Evolutionary conservation across 2,797 vertebrate genomes (phyloP).

Genomic region (Coendou prehensilis): DNA sequence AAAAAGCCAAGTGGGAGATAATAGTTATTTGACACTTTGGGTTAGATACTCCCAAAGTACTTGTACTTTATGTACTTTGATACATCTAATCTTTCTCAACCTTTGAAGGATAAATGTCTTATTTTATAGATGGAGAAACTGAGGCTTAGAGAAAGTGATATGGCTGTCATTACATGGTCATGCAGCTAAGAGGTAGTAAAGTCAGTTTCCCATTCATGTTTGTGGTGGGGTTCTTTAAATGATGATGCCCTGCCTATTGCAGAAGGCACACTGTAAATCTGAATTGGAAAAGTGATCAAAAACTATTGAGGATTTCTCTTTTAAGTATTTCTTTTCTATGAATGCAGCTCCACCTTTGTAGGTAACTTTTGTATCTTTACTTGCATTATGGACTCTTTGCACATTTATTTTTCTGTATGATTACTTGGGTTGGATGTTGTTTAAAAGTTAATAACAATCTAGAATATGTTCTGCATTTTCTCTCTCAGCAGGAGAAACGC

Average conservation of each 20-base stretch:
- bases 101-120: background rate
- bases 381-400: background rate
- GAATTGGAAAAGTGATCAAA: background rate
- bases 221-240: background rate
- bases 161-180: background rate
- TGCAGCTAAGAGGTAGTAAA: background rate
- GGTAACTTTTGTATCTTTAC: background rate
- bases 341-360: background rate
- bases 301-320: background rate
- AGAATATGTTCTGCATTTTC: constrained; percentile 1
- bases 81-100: background rate
- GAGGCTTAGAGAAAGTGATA: background rate
- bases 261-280: background rate
- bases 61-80: background rate
- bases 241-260: background rate
- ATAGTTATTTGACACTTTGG: background rate
- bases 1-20: background rate
- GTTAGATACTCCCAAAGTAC: background rate
- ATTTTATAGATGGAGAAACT: background rate
- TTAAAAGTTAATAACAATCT: constrained; percentile 18
- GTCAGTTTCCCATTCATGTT: background rate
- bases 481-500: no score
- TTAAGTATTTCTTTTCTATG: background rate
- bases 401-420: background rate
- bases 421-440: background rate